phyloP scores from a whole-genome alignment of 2,113 vertebrate species.

The Silurus asotus region DNA sequence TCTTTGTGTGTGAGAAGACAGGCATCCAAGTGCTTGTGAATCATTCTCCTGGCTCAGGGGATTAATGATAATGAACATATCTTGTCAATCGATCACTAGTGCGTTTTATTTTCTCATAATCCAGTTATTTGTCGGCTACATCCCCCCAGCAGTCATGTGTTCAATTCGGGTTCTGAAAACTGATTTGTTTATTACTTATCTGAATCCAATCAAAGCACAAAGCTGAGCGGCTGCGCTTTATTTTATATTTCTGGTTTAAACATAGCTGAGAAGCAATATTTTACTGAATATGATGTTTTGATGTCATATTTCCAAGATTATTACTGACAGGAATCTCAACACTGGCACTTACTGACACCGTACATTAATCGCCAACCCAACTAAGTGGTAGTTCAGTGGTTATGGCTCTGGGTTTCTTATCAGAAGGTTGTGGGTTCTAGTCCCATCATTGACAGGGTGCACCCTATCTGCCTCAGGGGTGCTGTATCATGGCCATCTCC shows the following conservation, averaged over 20 bases:
- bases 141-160: not conserved
- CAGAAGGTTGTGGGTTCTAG: too few relatives aligned
- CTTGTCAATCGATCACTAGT: slow-evolving; percentile 22
- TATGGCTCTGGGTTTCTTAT: too few relatives aligned
- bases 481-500: too few relatives aligned
- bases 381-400: too few relatives aligned
- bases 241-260: not conserved
- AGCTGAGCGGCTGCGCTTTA: too few relatives aligned
- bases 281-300: not conserved
- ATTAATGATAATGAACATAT: slow-evolving; percentile 44
- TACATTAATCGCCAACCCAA: not conserved
- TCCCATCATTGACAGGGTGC: too few relatives aligned
- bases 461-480: too few relatives aligned
- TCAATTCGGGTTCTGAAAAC: not conserved
- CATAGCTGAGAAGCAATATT: not conserved
- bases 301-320: not conserved
- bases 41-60: slow-evolving; percentile 33
- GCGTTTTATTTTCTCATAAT: slow-evolving; percentile 19
- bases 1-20: not conserved
- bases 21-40: slow-evolving; percentile 12
- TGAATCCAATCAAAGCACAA: not conserved
- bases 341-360: not conserved
- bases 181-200: not conserved
- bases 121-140: slow-evolving; percentile 12
- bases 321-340: not conserved